These are phyloP conservation scores for Eupithecia centaureata DNA, from an alignment of 2,888 invertebrate genomes.

Conservation along the genomic window DNA sequence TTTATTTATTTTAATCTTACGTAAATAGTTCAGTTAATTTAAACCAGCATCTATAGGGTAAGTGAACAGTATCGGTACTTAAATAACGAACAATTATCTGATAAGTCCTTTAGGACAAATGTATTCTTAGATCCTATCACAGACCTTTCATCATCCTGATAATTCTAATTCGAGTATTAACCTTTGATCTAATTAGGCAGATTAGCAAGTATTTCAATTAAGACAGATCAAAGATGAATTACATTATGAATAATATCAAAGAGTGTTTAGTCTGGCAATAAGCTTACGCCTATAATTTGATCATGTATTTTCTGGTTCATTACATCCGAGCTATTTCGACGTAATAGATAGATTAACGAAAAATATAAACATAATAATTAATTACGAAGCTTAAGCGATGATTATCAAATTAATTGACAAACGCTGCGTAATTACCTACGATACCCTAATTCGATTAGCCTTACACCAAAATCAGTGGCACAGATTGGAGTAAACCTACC, in stretches of 20 bases:
- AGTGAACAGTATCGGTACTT: background rate
- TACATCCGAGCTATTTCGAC: background rate
- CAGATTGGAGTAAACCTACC: background rate
- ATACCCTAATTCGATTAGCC: background rate
- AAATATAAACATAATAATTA: background rate
- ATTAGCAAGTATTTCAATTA: slow-evolving; percentile 34
- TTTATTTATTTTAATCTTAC: no score
- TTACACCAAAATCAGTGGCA: background rate
- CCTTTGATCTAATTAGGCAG: slow-evolving; percentile 36
- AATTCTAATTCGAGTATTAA: slow-evolving; percentile 3
- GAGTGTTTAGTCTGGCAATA: slow-evolving; percentile 31
- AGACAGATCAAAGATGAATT: slow-evolving; percentile 36
- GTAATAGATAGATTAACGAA: background rate
- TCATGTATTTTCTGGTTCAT: slow-evolving; percentile 16
- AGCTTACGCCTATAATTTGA: slow-evolving; percentile 15
- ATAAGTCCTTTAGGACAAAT: background rate
- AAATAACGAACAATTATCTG: background rate
- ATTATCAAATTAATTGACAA: background rate
- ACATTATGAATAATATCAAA: slow-evolving; percentile 31
- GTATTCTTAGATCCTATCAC: background rate
- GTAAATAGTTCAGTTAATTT: no score
- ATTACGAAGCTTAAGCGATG: background rate
- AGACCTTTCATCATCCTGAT: background rate
- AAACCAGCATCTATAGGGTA: no score
- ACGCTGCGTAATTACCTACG: background rate